Conservation (phyloP, 2,113 vertebrate species). For the Hippocampus mohnikei region DNA sequence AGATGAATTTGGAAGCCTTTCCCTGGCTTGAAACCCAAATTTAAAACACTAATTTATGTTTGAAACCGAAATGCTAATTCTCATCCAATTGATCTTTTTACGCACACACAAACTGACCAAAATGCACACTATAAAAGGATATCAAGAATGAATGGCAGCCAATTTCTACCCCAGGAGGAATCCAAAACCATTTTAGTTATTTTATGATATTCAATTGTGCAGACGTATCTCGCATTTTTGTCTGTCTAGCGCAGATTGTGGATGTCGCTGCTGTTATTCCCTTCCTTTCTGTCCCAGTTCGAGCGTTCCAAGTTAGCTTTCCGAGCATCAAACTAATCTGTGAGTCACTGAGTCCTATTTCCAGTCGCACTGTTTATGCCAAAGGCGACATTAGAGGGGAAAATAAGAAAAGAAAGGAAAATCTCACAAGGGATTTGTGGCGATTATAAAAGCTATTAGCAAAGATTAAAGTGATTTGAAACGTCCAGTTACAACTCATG, state of each 20-base stretch:
- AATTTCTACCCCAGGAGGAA: too few species aligned
- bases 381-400: slow-evolving; percentile 30
- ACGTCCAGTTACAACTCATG: slow-evolving; percentile 11
- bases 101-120: too few species aligned
- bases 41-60: too few species aligned
- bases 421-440: slow-evolving; percentile 40
- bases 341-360: slow-evolving; percentile 47
- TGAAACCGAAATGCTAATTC: too few species aligned
- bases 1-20: too few species aligned
- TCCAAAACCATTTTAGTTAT: not conserved
- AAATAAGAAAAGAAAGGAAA: slow-evolving; percentile 10
- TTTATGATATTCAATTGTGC: not conserved
- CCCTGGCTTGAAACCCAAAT: too few species aligned
- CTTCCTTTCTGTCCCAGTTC: slow-evolving; percentile 16
- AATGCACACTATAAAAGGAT: too few species aligned
- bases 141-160: too few species aligned
- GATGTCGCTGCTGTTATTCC: slow-evolving; percentile 12
- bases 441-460: slow-evolving; percentile 24
- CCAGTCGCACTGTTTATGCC: slow-evolving; percentile 57
- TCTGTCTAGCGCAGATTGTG: not conserved
- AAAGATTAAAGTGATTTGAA: slow-evolving; percentile 38
- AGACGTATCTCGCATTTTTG: not conserved
- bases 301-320: slow-evolving; percentile 36
- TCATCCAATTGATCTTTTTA: too few species aligned
- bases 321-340: slow-evolving; percentile 53